Conservation (phyloP, 2,113 vertebrate species). For the Amphilophus citrinellus region DNA sequence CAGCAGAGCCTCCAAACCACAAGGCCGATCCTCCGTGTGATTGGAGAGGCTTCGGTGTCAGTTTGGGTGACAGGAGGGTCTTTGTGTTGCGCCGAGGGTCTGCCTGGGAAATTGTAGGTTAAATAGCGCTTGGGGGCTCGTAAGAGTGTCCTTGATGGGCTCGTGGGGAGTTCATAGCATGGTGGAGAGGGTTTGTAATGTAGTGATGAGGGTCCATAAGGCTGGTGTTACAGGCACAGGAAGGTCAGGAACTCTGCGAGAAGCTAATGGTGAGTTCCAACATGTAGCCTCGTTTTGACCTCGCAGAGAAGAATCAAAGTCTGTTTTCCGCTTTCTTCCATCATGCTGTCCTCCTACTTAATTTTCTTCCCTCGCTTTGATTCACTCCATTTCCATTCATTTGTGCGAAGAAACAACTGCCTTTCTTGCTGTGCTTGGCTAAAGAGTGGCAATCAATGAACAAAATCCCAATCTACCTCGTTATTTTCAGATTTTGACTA, state of each 20-base stretch:
- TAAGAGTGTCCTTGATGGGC: conserved; percentile 65
- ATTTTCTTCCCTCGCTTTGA: neutral
- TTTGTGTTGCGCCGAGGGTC: conserved; percentile 42
- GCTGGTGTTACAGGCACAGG: conserved; percentile 58
- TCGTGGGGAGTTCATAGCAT: conserved; percentile 62
- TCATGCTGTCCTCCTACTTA: neutral
- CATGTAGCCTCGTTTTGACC: conserved; percentile 42
- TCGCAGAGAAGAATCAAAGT: neutral
- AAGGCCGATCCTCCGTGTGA: conserved; percentile 20
- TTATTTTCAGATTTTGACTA: conserved; percentile 24
- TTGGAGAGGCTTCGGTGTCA: conserved; percentile 43
- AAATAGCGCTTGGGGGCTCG: conserved; percentile 56
- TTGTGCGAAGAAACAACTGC: neutral
- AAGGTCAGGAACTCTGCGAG: conserved; percentile 56
- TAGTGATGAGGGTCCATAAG: conserved; percentile 60
- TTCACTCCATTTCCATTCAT: neutral
- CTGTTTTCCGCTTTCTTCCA: neutral
- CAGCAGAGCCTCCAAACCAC: conserved; percentile 41
- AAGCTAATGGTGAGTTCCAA: conserved; percentile 13
- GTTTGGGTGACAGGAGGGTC: conserved; percentile 59
- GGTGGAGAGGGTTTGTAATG: conserved; percentile 43
- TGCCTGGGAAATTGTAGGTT: conserved; percentile 68
- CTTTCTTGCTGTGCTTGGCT: neutral
- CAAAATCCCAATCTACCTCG: neutral
- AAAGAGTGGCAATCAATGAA: neutral